Conservation (phyloP, 2,888 invertebrate species). For the Pseudoips prasinana region DNA sequence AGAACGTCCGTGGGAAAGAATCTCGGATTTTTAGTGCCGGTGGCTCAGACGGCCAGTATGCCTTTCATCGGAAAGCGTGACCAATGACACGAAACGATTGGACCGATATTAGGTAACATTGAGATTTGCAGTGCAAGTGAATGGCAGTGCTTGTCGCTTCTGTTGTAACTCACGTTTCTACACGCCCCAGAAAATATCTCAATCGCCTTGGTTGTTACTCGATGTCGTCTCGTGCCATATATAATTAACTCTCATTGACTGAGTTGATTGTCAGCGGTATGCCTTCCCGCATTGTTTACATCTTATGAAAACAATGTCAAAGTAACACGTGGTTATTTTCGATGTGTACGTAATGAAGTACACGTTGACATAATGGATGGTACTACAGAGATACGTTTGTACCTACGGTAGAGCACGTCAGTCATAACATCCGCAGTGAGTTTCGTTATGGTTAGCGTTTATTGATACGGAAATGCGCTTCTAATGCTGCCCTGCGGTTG, state of each 20-base stretch:
- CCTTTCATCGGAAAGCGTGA: conserved; percentile 55
- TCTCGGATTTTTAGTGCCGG: conserved; percentile 39
- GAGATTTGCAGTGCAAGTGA: conserved; percentile 57
- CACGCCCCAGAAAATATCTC: conserved; percentile 32
- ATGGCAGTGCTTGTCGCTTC: conserved; percentile 51
- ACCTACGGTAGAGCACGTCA: conserved; percentile 28
- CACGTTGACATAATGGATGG: conserved; percentile 22
- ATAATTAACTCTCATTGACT: conserved; percentile 67
- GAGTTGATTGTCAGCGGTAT: conserved; percentile 42
- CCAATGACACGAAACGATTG: conserved; percentile 53
- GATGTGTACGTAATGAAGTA: conserved; percentile 18
- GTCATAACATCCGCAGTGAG: conserved; percentile 40
- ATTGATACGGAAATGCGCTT: conserved; percentile 57
- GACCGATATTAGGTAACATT: conserved; percentile 55
- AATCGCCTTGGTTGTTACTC: conserved; percentile 29
- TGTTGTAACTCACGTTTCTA: conserved; percentile 58
- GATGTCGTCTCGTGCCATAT: conserved; percentile 56
- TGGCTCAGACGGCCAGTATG: conserved; percentile 40
- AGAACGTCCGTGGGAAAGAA: conserved; percentile 53
- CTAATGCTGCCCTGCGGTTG: conserved; percentile 41
- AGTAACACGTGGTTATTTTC: conserved; percentile 45
- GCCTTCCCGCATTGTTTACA: conserved; percentile 48
- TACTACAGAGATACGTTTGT: conserved; percentile 30
- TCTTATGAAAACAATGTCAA: conserved; percentile 41
- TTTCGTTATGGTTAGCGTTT: conserved; percentile 48